Evolutionary conservation across 2,888 invertebrate genomes (phyloP).

Genomic region (Seira musarum): DNA sequence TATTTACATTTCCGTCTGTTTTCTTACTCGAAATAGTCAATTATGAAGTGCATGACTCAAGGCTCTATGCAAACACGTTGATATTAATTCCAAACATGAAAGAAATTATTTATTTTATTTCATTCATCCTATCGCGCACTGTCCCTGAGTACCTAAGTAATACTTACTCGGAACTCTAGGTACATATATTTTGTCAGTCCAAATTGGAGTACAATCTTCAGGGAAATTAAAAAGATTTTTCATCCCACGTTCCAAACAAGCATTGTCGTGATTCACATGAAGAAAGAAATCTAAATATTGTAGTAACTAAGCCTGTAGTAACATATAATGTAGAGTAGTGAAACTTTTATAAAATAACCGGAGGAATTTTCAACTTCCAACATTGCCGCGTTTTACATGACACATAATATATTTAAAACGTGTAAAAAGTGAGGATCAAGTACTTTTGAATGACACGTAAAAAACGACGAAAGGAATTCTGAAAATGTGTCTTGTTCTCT

Average conservation of each 20-base stretch:
- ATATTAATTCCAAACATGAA: too few species aligned
- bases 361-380: background rate
- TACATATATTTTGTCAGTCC: too few species aligned
- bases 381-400: background rate
- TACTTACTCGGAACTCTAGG: too few species aligned
- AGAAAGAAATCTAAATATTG: background rate
- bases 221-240: background rate
- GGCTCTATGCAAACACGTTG: too few species aligned
- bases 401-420: slow-evolving; percentile 11
- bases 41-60: background rate
- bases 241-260: background rate
- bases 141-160: too few species aligned
- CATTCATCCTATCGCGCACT: too few species aligned
- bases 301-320: background rate
- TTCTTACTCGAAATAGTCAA: background rate
- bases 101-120: too few species aligned
- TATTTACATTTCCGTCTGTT: slow-evolving; percentile 7
- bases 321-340: too few species aligned
- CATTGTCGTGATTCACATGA: background rate
- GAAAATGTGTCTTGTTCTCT: slow-evolving; percentile 34
- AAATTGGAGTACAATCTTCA: too few species aligned
- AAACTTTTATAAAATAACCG: background rate
- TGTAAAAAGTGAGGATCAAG: slow-evolving; percentile 43
- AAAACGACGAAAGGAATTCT: slow-evolving; percentile 32
- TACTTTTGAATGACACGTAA: slow-evolving; percentile 48